These are phyloP conservation scores for Masticophis lateralis DNA, from an alignment of 2,797 vertebrate genomes.

Conservation along the genomic window DNA sequence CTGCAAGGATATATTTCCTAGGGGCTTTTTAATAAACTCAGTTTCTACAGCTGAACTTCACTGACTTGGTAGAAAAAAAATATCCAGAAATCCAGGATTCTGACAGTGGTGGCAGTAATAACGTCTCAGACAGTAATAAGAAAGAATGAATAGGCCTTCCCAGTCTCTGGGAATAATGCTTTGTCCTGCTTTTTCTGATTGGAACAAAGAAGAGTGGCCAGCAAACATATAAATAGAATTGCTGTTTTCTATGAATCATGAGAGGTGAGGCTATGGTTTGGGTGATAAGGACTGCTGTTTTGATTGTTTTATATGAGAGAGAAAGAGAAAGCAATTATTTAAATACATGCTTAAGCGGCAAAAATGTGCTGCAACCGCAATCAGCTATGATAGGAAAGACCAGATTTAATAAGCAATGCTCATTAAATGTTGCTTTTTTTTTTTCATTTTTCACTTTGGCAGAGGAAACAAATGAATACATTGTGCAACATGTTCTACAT, in stretches of 20 bases:
- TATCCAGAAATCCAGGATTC: background rate
- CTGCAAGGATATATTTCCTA: background rate
- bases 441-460: background rate
- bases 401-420: background rate
- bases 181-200: background rate
- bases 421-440: background rate
- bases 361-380: background rate
- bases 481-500: background rate
- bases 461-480: background rate
- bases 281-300: background rate
- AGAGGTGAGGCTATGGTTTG: background rate
- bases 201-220: background rate
- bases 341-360: background rate
- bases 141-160: background rate
- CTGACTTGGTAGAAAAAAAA: background rate
- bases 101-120: background rate
- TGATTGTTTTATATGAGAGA: background rate
- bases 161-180: background rate
- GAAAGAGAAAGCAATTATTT: background rate
- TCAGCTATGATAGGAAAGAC: background rate
- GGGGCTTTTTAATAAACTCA: background rate
- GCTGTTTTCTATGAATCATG: background rate
- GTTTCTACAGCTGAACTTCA: background rate
- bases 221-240: background rate
- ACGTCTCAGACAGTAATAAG: background rate